These are phyloP conservation scores for Cremastinae sp. DNA, from an alignment of 2,888 invertebrate genomes.

Conservation along the genomic window DNA sequence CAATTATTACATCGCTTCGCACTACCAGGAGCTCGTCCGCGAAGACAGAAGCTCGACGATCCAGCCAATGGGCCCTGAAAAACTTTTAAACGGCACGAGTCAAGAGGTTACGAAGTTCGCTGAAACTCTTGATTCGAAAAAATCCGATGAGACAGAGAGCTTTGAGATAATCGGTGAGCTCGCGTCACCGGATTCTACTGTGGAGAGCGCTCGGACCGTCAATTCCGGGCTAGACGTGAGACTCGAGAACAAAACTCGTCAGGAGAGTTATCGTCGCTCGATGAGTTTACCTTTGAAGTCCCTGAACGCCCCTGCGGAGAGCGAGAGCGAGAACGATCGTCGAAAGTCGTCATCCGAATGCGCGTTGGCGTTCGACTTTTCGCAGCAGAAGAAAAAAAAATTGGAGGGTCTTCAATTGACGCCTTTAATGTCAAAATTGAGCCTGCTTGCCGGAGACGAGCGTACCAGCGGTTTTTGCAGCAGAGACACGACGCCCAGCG, in stretches of 20 bases:
- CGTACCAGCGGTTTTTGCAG: constrained; percentile 87
- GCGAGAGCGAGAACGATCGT: constrained; percentile 77
- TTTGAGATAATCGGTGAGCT: constrained; percentile 38
- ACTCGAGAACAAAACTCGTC: constrained; percentile 73
- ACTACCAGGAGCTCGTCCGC: constrained; percentile 83
- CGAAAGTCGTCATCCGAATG: constrained; percentile 73
- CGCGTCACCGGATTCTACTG: neutral
- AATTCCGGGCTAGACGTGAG: constrained; percentile 66
- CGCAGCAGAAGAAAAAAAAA: constrained; percentile 80
- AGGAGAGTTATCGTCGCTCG: constrained; percentile 81
- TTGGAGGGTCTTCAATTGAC: constrained; percentile 88
- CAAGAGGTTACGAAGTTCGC: constrained; percentile 3
- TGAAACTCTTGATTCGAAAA: constrained; percentile 10
- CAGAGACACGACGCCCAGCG: constrained; percentile 85
- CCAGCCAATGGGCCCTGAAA: constrained; percentile 62
- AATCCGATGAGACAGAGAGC: constrained; percentile 39
- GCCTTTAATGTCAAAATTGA: constrained; percentile 91
- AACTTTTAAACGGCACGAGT: constrained; percentile 36
- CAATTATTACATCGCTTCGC: constrained; percentile 86
- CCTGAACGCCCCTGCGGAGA: constrained; percentile 78
- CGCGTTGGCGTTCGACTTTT: constrained; percentile 70
- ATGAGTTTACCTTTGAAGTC: constrained; percentile 89
- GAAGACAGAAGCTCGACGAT: constrained; percentile 79
- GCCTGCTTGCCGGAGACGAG: constrained; percentile 87
- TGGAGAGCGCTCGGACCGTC: constrained; percentile 23